phyloP scores from a whole-genome alignment of 2,797 vertebrate genomes.

The Scomberomorus guttatus region DNA sequence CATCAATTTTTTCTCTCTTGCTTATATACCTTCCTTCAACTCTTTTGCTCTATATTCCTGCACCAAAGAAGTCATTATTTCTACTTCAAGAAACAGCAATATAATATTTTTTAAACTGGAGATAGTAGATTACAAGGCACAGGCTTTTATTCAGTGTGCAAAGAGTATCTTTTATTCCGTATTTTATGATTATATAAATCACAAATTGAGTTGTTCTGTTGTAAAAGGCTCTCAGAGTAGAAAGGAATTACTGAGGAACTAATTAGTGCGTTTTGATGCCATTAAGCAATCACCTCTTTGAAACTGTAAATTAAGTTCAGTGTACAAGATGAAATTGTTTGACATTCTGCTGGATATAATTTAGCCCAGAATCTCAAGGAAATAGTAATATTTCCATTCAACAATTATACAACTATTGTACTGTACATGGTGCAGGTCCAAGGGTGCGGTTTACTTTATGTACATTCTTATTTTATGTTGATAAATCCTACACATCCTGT shows the following conservation, averaged over 20 bases:
- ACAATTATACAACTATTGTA: neutral
- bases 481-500: neutral
- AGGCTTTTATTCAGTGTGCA: too few species aligned
- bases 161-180: neutral
- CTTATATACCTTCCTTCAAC: conserved; percentile 27
- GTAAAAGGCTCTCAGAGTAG: neutral
- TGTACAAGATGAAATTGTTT: neutral
- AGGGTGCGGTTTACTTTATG: neutral
- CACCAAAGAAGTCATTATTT: neutral
- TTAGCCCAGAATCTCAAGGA: neutral
- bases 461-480: neutral
- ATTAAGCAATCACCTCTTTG: neutral
- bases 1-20: conserved; percentile 69
- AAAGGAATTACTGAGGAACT: neutral
- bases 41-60: conserved; percentile 23
- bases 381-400: neutral
- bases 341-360: neutral
- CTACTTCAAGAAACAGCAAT: neutral
- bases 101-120: neutral
- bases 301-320: conserved; percentile 3
- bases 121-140: neutral
- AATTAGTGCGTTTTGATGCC: neutral
- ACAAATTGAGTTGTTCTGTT: conserved; percentile 9
- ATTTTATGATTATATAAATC: conserved; percentile 27
- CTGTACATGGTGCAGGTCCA: neutral